phyloP scores from a whole-genome alignment of 2,888 invertebrate genomes.

The Fabriciana adippe region DNA sequence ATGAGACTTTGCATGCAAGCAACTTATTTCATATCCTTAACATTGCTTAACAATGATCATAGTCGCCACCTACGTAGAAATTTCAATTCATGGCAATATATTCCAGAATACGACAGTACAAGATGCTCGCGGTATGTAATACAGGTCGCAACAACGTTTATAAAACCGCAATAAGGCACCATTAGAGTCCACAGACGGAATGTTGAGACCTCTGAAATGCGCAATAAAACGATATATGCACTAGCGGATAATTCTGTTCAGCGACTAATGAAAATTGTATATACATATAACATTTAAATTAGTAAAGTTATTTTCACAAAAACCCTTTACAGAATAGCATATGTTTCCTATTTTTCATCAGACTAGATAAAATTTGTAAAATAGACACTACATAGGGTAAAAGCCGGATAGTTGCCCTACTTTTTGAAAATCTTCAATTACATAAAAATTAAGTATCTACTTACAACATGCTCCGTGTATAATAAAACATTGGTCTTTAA shows the following conservation, averaged over 20 bases:
- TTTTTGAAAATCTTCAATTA: too few species aligned
- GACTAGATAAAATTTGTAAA: too few species aligned
- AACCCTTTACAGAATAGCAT: too few species aligned
- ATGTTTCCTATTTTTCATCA: too few species aligned
- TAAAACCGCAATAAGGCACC: conserved; percentile 68
- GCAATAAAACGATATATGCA: conserved; percentile 64
- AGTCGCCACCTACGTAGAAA: conserved; percentile 29
- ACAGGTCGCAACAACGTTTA: conserved; percentile 65
- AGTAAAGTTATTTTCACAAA: too few species aligned
- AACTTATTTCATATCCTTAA: not conserved
- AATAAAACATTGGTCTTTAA: too few species aligned
- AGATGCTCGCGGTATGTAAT: conserved; percentile 44
- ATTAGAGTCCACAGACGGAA: conserved; percentile 63
- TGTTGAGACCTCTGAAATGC: conserved; percentile 50
- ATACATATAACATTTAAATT: not conserved
- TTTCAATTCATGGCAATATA: conserved; percentile 45
- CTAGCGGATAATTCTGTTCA: conserved; percentile 44
- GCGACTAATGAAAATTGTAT: not conserved
- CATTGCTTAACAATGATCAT: conserved; percentile 28
- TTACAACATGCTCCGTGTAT: too few species aligned
- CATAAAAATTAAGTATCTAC: too few species aligned
- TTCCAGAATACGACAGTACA: conserved; percentile 47
- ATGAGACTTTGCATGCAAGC: not conserved
- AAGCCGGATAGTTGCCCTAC: too few species aligned
- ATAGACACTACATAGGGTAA: too few species aligned